phyloP scores from a whole-genome alignment of 1,140 invertebrate genomes.

The Neomicropteryx cornuta region DNA sequence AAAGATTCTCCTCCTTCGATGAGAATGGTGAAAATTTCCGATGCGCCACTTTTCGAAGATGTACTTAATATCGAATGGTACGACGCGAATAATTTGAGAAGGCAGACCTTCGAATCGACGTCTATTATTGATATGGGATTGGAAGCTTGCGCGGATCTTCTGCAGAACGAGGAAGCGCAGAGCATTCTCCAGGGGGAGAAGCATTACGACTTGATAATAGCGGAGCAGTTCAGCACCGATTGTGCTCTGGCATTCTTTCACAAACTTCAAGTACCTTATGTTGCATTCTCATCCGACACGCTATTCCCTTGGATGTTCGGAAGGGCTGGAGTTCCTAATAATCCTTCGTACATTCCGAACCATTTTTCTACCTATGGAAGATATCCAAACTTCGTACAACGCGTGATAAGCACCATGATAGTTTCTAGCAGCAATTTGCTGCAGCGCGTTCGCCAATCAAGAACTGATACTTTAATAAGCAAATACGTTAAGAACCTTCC shows the following conservation, averaged over 20 bases:
- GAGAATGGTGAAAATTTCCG: slow-evolving; percentile 7
- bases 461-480: too few relatives aligned
- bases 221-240: slow-evolving; percentile 20
- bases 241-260: slow-evolving; percentile 18
- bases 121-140: slow-evolving; percentile 10
- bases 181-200: slow-evolving; percentile 10
- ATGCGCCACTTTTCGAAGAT: slow-evolving; percentile 9
- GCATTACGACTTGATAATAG: slow-evolving; percentile 19
- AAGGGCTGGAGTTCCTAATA: slow-evolving; percentile 15
- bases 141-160: slow-evolving; percentile 11
- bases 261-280: slow-evolving; percentile 16
- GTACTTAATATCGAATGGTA: slow-evolving; percentile 10
- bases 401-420: too few relatives aligned
- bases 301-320: slow-evolving; percentile 17
- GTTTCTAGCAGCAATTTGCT: too few relatives aligned
- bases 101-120: slow-evolving; percentile 6
- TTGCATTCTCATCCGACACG: slow-evolving; percentile 17
- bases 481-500: slow-evolving; percentile 30
- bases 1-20: slow-evolving; percentile 8
- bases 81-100: not conserved
- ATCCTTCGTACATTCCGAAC: slow-evolving; percentile 18
- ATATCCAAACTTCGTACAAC: slow-evolving; percentile 10
- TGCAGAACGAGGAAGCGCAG: slow-evolving; percentile 12
- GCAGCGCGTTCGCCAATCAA: too few relatives aligned
- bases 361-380: slow-evolving; percentile 13